A percentile compares a stretch with the other conserved stretches of the same genome.
Conservation (phyloP, 2,888 invertebrate species). For the Drosophila anomalipes region DNA sequence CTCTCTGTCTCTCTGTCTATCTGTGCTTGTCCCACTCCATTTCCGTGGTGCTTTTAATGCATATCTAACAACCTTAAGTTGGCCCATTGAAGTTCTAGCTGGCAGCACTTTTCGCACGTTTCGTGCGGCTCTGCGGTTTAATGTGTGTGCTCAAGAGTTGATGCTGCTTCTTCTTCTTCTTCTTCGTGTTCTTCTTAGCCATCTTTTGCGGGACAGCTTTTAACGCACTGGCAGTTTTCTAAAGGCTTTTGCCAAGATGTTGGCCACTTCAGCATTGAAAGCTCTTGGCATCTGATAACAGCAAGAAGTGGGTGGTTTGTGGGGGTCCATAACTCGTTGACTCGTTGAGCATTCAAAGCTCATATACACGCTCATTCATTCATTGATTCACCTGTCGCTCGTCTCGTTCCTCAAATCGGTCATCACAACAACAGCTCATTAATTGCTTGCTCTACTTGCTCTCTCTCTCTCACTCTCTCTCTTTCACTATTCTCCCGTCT, state of each 20-base stretch:
- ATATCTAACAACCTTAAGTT: conserved; percentile 72
- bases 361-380: conserved; percentile 22
- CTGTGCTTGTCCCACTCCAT: conserved; percentile 27
- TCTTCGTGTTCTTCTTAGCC: conserved; percentile 24
- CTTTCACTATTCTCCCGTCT: conserved; percentile 31
- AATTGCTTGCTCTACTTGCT: conserved; percentile 71
- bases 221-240: conserved; percentile 23
- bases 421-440: conserved; percentile 64
- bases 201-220: conserved; percentile 31
- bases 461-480: conserved; percentile 26
- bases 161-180: conserved; percentile 1
- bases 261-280: conserved; percentile 54
- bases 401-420: conserved; percentile 32
- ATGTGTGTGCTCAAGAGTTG: conserved; percentile 60
- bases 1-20: not conserved
- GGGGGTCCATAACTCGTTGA: conserved; percentile 31
- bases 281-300: conserved; percentile 54
- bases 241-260: conserved; percentile 40
- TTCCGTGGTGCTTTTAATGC: conserved; percentile 70
- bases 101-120: conserved; percentile 62
- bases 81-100: conserved; percentile 61
- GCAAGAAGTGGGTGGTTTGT: not conserved
- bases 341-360: conserved; percentile 43
- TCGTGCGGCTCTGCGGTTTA: conserved; percentile 53
- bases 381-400: conserved; percentile 33